These are phyloP conservation scores for Cyphomyrus discorhynchus DNA, from an alignment of 2,113 vertebrate genomes.

Conservation along the genomic window DNA sequence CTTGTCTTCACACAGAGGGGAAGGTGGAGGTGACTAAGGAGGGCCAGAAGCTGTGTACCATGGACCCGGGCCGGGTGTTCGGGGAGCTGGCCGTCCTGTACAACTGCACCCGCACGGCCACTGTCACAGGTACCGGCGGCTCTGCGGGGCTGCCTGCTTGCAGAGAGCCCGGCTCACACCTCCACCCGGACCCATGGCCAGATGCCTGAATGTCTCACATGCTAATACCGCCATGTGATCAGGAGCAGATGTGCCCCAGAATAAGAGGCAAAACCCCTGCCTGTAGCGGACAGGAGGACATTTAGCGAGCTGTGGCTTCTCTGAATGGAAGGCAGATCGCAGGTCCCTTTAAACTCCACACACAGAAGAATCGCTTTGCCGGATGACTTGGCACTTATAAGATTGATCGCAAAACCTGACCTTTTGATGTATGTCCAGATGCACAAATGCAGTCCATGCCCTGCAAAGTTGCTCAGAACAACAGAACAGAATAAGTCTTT, in stretches of 20 bases:
- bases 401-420: neutral
- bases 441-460: neutral
- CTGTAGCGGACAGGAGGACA: neutral
- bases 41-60: conserved; percentile 48
- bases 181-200: conserved; percentile 9
- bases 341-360: neutral
- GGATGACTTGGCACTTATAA: neutral
- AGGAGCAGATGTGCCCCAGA: neutral
- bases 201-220: neutral
- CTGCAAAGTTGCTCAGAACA: neutral
- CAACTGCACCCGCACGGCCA: conserved; percentile 51
- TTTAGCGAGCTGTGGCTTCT: neutral
- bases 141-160: neutral
- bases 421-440: neutral
- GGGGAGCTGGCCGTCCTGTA: conserved; percentile 64
- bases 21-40: conserved; percentile 58
- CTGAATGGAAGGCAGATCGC: neutral
- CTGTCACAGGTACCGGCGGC: conserved; percentile 55
- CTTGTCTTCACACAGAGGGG: conserved; percentile 52
- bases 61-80: conserved; percentile 55
- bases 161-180: neutral
- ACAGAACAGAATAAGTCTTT: neutral
- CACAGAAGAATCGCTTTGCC: neutral
- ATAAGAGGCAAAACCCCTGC: neutral
- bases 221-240: neutral